These are phyloP conservation scores for Ptychobarbus kaznakovi DNA, from an alignment of 2,797 vertebrate species.

Conservation along the genomic window DNA sequence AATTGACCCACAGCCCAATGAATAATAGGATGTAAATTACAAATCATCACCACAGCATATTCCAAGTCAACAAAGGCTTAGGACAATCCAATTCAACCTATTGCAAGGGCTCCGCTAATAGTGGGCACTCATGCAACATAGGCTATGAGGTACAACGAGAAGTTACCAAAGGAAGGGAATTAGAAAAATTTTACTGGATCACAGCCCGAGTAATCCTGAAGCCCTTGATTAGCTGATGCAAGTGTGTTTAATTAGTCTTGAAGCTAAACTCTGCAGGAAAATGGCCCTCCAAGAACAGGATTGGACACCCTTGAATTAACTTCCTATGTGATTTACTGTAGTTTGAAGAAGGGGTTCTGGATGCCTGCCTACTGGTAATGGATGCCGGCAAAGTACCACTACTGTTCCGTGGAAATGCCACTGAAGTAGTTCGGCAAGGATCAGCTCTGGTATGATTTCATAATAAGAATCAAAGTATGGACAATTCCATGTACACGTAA, in stretches of 20 bases:
- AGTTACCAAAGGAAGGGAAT: background rate
- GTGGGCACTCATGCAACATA: background rate
- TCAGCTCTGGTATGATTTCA: conserved; percentile 83
- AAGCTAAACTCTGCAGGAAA: background rate
- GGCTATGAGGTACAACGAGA: background rate
- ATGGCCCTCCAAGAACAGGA: background rate
- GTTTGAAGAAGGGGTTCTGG: conserved; percentile 86
- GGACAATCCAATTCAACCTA: background rate
- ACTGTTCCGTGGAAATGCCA: conserved; percentile 76
- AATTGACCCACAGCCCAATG: background rate
- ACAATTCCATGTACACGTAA: background rate
- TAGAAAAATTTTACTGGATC: background rate
- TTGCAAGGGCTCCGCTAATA: background rate
- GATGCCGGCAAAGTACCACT: conserved; percentile 85
- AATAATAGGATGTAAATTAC: background rate
- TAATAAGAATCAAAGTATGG: background rate
- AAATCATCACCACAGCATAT: background rate
- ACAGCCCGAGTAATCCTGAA: background rate
- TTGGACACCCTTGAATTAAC: background rate
- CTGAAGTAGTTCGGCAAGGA: conserved; percentile 83
- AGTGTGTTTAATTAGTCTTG: background rate
- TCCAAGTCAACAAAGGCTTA: background rate
- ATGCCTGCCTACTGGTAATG: conserved; percentile 88
- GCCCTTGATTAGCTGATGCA: background rate
- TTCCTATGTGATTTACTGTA: conserved; percentile 57